A percentile compares a stretch with the other conserved stretches of the same genome.
phyloP scores from a whole-genome alignment of 1,140 invertebrate genomes.

The Ceratina australensis region DNA sequence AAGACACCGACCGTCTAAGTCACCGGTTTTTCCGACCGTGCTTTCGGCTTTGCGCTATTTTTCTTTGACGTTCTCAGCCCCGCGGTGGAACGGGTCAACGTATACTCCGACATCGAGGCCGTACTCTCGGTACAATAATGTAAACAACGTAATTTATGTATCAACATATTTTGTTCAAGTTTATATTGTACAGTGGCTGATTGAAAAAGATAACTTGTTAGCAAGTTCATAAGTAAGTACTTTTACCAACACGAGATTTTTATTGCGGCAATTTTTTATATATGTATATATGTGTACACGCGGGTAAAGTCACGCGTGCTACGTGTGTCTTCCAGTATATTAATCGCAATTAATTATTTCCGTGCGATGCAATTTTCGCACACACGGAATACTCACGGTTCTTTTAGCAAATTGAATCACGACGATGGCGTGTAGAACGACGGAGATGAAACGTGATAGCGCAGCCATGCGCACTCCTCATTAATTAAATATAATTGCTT shows the following conservation, averaged over 20 bases:
- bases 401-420: constrained; percentile 14
- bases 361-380: not conserved
- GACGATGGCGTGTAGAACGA: constrained; percentile 21
- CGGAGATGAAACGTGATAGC: constrained; percentile 2
- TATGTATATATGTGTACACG: no score
- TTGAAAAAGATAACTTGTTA: no score
- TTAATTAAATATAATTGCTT: constrained; percentile 58
- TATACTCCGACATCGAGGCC: no score
- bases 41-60: not conserved
- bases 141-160: no score
- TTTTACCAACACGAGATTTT: no score
- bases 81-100: no score
- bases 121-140: no score
- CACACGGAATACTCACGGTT: not conserved
- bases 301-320: not conserved
- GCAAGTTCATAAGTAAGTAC: no score
- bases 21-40: not conserved
- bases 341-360: not conserved
- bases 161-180: no score
- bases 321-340: not conserved
- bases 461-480: constrained; percentile 14
- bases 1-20: constrained; percentile 26
- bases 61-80: not conserved
- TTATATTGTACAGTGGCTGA: no score
- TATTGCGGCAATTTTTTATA: no score